Percentiles rank a stretch among this genome's conserved stretches.
These are phyloP conservation scores for Heliocidaris erythrogramma DNA, from an alignment of 35 echinoderm and acorn worm genomes.

Conservation along the genomic window DNA sequence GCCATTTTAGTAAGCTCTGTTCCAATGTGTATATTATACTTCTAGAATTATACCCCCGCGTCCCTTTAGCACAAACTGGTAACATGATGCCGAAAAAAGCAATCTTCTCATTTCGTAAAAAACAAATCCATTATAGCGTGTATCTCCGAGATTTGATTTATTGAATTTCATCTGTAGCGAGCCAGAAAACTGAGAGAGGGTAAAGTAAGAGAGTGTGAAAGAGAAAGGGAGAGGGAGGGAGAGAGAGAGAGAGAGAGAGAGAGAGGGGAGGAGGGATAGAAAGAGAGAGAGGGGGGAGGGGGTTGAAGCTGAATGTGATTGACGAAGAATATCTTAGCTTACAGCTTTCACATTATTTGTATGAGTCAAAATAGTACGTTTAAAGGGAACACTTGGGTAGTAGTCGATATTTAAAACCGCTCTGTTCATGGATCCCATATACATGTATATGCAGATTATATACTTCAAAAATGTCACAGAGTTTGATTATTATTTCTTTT, in stretches of 20 bases:
- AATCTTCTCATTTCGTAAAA: constrained; percentile 34
- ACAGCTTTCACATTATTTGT: not conserved
- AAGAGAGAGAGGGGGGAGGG: too few relatives aligned
- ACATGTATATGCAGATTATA: not conserved
- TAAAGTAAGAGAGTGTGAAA: not conserved
- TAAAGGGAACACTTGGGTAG: not conserved
- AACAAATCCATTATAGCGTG: constrained; percentile 41
- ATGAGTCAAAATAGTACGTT: not conserved
- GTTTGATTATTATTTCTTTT: not conserved
- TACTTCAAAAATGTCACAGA: not conserved
- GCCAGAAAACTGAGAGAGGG: not conserved
- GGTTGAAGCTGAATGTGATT: too few relatives aligned
- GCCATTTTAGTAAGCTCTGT: not conserved
- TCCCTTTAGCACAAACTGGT: not conserved
- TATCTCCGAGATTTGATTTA: constrained; percentile 26
- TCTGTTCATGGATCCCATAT: not conserved
- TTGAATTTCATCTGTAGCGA: constrained; percentile 18
- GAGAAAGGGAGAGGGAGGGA: not conserved
- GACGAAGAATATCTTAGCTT: too few relatives aligned
- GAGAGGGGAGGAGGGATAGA: not conserved
- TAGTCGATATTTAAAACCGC: not conserved
- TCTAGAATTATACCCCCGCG: not conserved
- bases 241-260: not conserved
- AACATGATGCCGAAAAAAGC: constrained; percentile 35
- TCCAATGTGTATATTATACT: not conserved